Base-by-base conservation (phyloP, 2,888 invertebrate genomes). In the Brachypalpus laphriformis region DNA sequence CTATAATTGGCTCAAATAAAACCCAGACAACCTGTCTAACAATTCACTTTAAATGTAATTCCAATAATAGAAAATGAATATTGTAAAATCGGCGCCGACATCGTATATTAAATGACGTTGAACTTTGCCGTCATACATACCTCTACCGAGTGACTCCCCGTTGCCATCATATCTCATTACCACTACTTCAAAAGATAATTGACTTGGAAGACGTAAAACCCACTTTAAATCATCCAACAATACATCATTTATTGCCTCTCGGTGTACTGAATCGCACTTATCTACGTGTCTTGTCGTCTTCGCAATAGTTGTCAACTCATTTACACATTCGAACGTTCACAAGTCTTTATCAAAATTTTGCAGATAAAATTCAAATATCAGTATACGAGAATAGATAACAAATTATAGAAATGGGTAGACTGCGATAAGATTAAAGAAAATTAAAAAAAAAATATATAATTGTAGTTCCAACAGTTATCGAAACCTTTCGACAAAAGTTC, bases 21-120 rank as follows among this genome's bases (percentile, higher is more conserved):
- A 45, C 20, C 59, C 76, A 77, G 77, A 71, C 82, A 76, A 57
- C 42, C 49, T 57, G 76, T 82, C 82, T 82, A 34, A 57, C 76
- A 57, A 65, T 18, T 70, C 70, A 56, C 16, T 70, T 81, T 63
- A 76, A 61, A 45, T 22, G 14, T 20, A 82, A 70, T 76, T 75
- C 42, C 40, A 63, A 74, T 61, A 47, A 61, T 61, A 63, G 22
- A 16, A 20, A n/a, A 61, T 14, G 8, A 68, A 22, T 37, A 14
- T 82, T 76, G 4, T 28, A 14, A 82, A 72, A 72, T 31, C 54
- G 56, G 6, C 54, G 74, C 66, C 80, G 59, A 54, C 65, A 31
- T 22, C 31, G 16, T 22, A 8, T 57, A 14, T 70, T 45, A 51
- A 77, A 74, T 78, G 66, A 63, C 77, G 54, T 63, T 71, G 54